phyloP scores from a whole-genome alignment of 2,113 vertebrate genomes.

The Pholis gunnellus region DNA sequence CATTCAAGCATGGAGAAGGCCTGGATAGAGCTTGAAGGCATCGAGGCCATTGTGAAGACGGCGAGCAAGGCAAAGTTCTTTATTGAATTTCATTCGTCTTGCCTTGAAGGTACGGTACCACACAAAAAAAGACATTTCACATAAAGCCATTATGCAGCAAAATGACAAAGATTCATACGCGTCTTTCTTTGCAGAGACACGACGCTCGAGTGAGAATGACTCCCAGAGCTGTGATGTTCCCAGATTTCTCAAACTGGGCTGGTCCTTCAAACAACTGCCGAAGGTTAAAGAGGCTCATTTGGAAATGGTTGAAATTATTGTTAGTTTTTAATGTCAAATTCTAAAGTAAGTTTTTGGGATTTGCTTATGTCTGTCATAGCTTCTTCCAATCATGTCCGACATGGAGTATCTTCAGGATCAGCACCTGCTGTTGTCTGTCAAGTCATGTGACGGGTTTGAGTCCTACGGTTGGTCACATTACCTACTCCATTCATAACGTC shows the following conservation, averaged over 20 bases:
- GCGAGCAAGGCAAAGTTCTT: slow-evolving; percentile 89
- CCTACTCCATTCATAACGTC: not conserved
- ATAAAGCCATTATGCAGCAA: not conserved
- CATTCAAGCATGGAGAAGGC: slow-evolving; percentile 77
- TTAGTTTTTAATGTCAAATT: not conserved
- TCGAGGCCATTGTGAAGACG: slow-evolving; percentile 90
- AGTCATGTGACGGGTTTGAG: slow-evolving; percentile 91
- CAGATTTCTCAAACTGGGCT: slow-evolving; percentile 88
- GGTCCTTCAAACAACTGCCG: slow-evolving; percentile 88
- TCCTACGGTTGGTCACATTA: slow-evolving; percentile 85
- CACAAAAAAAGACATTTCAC: not conserved
- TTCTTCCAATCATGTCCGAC: slow-evolving; percentile 85
- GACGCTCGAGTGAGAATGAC: slow-evolving; percentile 87
- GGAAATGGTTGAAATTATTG: not conserved
- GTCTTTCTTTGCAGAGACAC: slow-evolving; percentile 80
- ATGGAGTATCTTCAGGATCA: slow-evolving; percentile 89
- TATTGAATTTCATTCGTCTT: slow-evolving; percentile 89
- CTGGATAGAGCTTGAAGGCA: slow-evolving; percentile 87
- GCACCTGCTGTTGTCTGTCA: slow-evolving; percentile 89
- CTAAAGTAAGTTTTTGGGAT: slow-evolving; percentile 4
- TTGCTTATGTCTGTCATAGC: slow-evolving; percentile 70
- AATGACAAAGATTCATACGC: not conserved
- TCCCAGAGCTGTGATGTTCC: slow-evolving; percentile 87
- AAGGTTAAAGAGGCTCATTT: slow-evolving; percentile 78
- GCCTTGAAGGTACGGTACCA: slow-evolving; percentile 84